These are phyloP conservation scores for Geranospiza caerulescens DNA, from an alignment of 2,797 vertebrate genomes.

Conservation along the genomic window DNA sequence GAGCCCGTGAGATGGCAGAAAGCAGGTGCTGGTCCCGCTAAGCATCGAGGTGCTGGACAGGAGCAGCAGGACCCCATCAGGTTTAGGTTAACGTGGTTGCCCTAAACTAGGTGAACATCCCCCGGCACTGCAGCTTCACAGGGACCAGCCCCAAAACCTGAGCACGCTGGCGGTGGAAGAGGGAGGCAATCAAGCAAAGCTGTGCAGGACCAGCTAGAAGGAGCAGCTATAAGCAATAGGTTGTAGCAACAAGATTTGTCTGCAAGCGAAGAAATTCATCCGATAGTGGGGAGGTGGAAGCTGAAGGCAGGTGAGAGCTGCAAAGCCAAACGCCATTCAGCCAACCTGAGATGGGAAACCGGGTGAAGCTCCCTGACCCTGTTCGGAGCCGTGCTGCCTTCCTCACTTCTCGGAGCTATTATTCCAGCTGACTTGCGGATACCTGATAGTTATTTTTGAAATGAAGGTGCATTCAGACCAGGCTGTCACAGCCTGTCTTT, in stretches of 20 bases:
- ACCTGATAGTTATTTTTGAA: slow-evolving; percentile 17
- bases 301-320: neutral
- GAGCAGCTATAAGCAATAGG: neutral
- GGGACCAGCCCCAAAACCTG: neutral
- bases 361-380: neutral
- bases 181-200: neutral
- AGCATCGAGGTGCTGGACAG: neutral
- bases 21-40: neutral
- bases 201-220: neutral
- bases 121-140: neutral
- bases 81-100: neutral
- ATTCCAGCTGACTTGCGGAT: slow-evolving; percentile 37
- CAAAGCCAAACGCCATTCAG: neutral
- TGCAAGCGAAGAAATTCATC: neutral
- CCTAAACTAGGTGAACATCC: neutral
- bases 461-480: neutral
- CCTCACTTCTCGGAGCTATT: neutral
- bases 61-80: neutral
- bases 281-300: neutral
- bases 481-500: slow-evolving; percentile 32
- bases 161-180: neutral
- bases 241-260: neutral
- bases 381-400: neutral
- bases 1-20: rapidly evolving
- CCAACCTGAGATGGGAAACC: neutral